These are phyloP conservation scores for Rallus limicola DNA, from an alignment of 2,113 vertebrate species.

Conservation along the genomic window DNA sequence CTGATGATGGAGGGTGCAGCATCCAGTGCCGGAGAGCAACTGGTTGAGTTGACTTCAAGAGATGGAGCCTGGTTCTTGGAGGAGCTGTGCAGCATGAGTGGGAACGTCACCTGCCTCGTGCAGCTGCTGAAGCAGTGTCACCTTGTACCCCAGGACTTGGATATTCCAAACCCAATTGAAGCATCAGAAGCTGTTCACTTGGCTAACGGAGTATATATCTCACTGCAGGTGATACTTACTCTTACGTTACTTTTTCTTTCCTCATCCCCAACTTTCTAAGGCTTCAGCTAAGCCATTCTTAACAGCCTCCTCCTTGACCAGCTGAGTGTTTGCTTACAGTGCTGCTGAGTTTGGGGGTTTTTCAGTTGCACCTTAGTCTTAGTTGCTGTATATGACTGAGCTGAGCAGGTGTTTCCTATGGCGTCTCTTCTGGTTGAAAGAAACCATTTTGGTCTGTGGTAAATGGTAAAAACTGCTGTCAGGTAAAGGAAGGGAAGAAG, in stretches of 20 bases:
- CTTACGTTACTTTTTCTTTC: not conserved
- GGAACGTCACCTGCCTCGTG: slow-evolving; percentile 89
- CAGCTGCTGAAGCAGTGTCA: slow-evolving; percentile 92
- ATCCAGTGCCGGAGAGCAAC: slow-evolving; percentile 91
- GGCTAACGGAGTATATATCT: slow-evolving; percentile 93
- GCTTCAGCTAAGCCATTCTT: not conserved
- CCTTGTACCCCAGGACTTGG: slow-evolving; percentile 89
- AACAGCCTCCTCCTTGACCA: not conserved
- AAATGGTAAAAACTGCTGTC: not conserved
- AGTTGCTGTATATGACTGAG: not conserved
- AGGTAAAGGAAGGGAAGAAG: not conserved
- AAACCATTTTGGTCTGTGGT: not conserved
- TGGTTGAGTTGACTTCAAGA: slow-evolving; percentile 92
- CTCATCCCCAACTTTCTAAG: not conserved
- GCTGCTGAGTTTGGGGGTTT: not conserved
- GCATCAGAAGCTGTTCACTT: slow-evolving; percentile 90
- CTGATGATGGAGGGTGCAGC: slow-evolving; percentile 97
- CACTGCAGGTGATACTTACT: slow-evolving; percentile 84
- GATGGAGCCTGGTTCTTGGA: slow-evolving; percentile 98
- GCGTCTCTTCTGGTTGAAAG: not conserved
- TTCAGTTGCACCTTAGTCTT: not conserved
- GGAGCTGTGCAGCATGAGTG: slow-evolving; percentile 96
- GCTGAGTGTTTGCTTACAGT: not conserved
- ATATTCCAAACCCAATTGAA: slow-evolving; percentile 87
- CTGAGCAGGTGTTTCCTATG: not conserved